Evolutionary conservation across 2,888 invertebrate species (phyloP), one percentile per base, ranked within the genome.

Genomic region (Caenorhabditis plicata): DNA sequence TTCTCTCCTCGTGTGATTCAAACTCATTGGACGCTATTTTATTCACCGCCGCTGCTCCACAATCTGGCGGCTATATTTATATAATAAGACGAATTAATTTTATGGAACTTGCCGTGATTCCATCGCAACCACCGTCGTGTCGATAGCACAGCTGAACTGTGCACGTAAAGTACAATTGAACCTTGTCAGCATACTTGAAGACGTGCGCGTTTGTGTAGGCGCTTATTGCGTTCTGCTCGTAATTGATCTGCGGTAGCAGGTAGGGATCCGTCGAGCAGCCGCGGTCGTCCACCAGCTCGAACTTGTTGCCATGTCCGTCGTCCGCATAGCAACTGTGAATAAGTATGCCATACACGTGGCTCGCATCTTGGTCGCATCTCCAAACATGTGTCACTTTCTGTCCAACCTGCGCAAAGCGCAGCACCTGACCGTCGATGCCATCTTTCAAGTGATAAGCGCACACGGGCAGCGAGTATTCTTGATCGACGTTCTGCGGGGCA

Each of bases 121-220:
- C 80, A 9, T 78, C 70, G 50, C 80, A 80, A 5, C 80, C 80
- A 11, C 80, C 80, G 46, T 80, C 80, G 33, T 78, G 68, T 54
- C 75, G 75, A 61, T 78, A 80, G 55, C 80, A 80, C 8, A 80
- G 56, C 52, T 80, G 80, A n/a, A 80, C 75, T 9, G 80, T 80
- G 60, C 80, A 80, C 3, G 75, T 73, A 65, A 80, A 80, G 62
- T 73, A 79, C 38, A 80, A 65, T 55, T 79, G 77, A 20, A 80
- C 74, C 46, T 77, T 75, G 47, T 80, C 80, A 17, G 80, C 80
- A 39, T 80, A 80, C 44, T 81, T 81, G 71, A 80, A 80, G 7
- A 80, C 76, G 45, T 72, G 73, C 7, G 77, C 68, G 38, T 74
- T 67, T 7, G 71, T 75, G 33, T 64, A 71, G 2, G 77, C 76